phyloP scores from a whole-genome alignment of 2,113 vertebrate genomes.

The Hemicordylus capensis region DNA sequence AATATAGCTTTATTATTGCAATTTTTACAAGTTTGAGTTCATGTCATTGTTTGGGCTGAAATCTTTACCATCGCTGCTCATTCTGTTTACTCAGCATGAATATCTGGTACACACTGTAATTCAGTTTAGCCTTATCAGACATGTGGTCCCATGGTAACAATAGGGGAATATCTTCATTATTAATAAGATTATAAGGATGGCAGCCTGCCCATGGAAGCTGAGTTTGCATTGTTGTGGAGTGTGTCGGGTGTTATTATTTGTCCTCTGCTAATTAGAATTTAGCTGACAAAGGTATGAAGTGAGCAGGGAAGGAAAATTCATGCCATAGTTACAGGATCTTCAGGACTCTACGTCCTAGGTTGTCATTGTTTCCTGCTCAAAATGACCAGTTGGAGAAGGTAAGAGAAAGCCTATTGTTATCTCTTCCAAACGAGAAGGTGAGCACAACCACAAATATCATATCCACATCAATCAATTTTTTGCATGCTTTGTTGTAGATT shows the following conservation, averaged over 20 bases:
- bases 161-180: slow-evolving; percentile 67
- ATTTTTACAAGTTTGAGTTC: slow-evolving; percentile 61
- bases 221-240: slow-evolving; percentile 57
- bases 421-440: background rate
- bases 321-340: background rate
- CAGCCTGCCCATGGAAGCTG: slow-evolving; percentile 33
- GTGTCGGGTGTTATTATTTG: slow-evolving; percentile 59
- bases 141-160: slow-evolving; percentile 42
- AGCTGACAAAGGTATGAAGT: slow-evolving; percentile 51
- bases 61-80: slow-evolving; percentile 55
- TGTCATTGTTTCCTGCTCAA: background rate
- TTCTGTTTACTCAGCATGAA: slow-evolving; percentile 67
- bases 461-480: background rate
- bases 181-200: slow-evolving; percentile 58
- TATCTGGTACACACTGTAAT: slow-evolving; percentile 45
- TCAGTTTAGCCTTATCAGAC: slow-evolving; percentile 68
- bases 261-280: slow-evolving; percentile 69
- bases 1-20: slow-evolving; percentile 54
- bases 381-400: background rate
- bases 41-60: slow-evolving; percentile 42
- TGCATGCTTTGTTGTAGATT: background rate
- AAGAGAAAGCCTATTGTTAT: background rate
- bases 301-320: slow-evolving; percentile 32
- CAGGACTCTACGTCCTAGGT: slow-evolving; percentile 28
- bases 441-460: background rate